Percentiles rank a stretch among this genome's conserved stretches.
Conservation (phyloP, 2,888 invertebrate species). For the Norana najaformis region DNA sequence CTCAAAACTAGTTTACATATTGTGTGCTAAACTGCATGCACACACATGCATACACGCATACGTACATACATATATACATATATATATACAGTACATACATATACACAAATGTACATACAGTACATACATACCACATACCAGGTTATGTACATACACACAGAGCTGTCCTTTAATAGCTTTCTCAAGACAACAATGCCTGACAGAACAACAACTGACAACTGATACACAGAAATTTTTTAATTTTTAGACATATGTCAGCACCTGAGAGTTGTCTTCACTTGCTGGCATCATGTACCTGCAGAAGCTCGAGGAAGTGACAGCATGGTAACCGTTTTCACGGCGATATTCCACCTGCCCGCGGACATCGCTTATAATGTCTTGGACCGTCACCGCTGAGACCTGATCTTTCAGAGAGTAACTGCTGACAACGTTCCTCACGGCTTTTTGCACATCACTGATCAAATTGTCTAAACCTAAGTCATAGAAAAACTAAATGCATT, state of each 20-base stretch:
- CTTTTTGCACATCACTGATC: conserved; percentile 13
- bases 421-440: not conserved
- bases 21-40: too few species aligned
- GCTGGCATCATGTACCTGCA: conserved; percentile 50
- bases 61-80: not conserved
- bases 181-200: not conserved
- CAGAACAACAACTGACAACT: not conserved
- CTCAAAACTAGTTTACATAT: too few species aligned
- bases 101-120: too few species aligned
- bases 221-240: not conserved
- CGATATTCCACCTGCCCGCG: conserved; percentile 71
- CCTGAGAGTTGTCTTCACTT: conserved; percentile 45
- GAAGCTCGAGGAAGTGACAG: conserved; percentile 48
- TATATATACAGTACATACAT: not conserved
- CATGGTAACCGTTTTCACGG: conserved; percentile 41
- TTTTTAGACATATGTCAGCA: conserved; percentile 17
- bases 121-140: not conserved
- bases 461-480: conserved; percentile 23
- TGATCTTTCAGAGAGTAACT: conserved; percentile 66
- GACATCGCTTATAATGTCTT: conserved; percentile 81
- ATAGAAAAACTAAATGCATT: not conserved
- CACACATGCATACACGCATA: not conserved
- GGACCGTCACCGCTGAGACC: conserved; percentile 77
- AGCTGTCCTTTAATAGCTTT: not conserved
- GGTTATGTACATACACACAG: too few species aligned